phyloP scores from a whole-genome alignment of 1,140 invertebrate species.

The Dendroctonus ponderosae region DNA sequence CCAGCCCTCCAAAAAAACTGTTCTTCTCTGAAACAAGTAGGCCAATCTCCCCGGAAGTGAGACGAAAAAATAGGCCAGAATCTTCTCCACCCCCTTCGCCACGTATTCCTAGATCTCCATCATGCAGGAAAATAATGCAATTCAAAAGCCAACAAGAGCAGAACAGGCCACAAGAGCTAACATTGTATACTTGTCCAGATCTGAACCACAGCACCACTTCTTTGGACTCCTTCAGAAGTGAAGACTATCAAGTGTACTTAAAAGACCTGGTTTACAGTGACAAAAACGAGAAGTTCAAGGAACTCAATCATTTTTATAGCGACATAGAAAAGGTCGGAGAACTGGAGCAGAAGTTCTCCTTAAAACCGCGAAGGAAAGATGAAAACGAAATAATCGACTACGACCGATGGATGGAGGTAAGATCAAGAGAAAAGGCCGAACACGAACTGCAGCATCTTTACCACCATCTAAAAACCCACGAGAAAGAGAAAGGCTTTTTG shows the following conservation, averaged over 20 bases:
- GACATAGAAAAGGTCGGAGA: slow-evolving; percentile 82
- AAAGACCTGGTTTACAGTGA: slow-evolving; percentile 69
- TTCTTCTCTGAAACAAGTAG: slow-evolving; percentile 50
- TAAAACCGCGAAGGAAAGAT: slow-evolving; percentile 66
- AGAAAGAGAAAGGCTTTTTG: slow-evolving; percentile 81
- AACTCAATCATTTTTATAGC: slow-evolving; percentile 81
- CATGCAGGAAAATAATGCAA: slow-evolving; percentile 60
- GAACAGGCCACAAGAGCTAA: slow-evolving; percentile 16
- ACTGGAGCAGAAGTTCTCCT: slow-evolving; percentile 71
- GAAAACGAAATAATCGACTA: slow-evolving; percentile 82
- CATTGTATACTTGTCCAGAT: slow-evolving; percentile 44
- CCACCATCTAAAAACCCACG: slow-evolving; percentile 72
- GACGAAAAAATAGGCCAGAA: slow-evolving; percentile 19
- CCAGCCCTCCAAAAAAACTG: slow-evolving; percentile 43
- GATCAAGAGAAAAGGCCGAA: slow-evolving; percentile 76
- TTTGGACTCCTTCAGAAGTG: slow-evolving; percentile 42
- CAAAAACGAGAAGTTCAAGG: slow-evolving; percentile 78
- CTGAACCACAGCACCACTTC: slow-evolving; percentile 39
- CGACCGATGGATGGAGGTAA: slow-evolving; percentile 79
- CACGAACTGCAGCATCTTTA: slow-evolving; percentile 78
- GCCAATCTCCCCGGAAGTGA: slow-evolving; percentile 44
- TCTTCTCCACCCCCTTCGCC: slow-evolving; percentile 43
- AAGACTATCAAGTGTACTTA: slow-evolving; percentile 69
- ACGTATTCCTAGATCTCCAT: slow-evolving; percentile 62
- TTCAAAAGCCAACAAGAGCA: slow-evolving; percentile 38